Base-by-base conservation (phyloP, 2,888 invertebrate genomes). In the Fragum fragum region DNA sequence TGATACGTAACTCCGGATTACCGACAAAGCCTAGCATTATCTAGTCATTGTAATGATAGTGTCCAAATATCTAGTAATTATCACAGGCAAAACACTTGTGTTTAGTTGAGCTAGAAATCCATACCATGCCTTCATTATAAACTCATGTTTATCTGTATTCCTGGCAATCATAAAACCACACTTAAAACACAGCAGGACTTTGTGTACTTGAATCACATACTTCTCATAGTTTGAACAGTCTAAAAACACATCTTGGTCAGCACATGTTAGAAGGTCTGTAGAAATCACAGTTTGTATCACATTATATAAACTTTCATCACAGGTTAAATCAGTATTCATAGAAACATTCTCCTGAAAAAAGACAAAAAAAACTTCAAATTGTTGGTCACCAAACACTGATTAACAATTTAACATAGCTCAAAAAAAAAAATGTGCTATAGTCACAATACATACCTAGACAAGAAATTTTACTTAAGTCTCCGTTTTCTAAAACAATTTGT, bases 141-240 rank as follows among this genome's bases (percentile, higher is more conserved):
- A 7, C 3, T 14, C 6, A 7, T 1, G 23, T 9, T n/a, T 26
- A 42, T 66, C 42, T 23, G 42, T 42, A 2, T n/a, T 42, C 9
- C 9, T 16, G 3, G 66, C 18, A 21, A 66, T 1, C 1, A 42
- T 14, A n/a, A 66, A 23, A 16, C 66, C 66, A 42, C 42, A 66
- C 26, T 66, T 66, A 5, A 66, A 26, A 26, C 21, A 26, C 11
- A 66, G 42, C 21, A 66, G 11, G 1, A 36, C 36, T 42, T 39
- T 66, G 16, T 66, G 36, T 7, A 66, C 66, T 5, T 42, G 21
- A 5, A 42, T 2, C 26, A 66, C 26, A 7, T 42, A 42, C n/a
- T 66, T 36, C 42, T 42, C 66, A 42, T 66, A 42, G 7, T 66
- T 66, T 1, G 42, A 66, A 39, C 39, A 23, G 42, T 66, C 66